These are phyloP conservation scores for Cheirogaleus medius DNA, from an alignment of 2,113 vertebrate genomes.

Conservation along the genomic window DNA sequence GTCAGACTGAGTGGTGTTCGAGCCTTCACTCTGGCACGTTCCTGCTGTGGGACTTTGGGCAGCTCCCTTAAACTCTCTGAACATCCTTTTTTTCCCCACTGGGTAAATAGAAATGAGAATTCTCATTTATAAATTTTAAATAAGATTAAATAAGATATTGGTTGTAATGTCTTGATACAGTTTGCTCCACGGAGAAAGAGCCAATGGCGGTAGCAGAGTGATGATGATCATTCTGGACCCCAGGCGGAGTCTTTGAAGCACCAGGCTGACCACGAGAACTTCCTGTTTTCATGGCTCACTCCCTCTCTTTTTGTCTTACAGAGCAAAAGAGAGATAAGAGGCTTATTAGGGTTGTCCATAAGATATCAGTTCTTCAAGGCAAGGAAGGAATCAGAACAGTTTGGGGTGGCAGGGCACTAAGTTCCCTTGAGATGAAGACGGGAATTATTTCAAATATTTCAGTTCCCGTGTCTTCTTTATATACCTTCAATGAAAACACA, in stretches of 20 bases:
- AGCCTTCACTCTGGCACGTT: not conserved
- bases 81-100: not conserved
- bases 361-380: not conserved
- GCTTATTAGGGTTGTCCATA: not conserved
- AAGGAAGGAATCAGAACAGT: not conserved
- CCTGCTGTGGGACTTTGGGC: not conserved
- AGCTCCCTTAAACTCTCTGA: not conserved
- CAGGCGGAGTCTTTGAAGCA: not conserved
- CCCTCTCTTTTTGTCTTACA: not conserved
- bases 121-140: not conserved
- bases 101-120: not conserved
- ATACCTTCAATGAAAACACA: not conserved
- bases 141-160: not conserved
- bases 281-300: not conserved
- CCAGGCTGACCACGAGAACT: not conserved
- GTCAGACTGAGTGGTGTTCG: not conserved
- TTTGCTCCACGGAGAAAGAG: not conserved
- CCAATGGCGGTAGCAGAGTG: rapidly evolving
- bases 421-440: not conserved
- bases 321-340: not conserved
- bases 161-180: not conserved
- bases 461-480: not conserved
- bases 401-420: not conserved
- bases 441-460: not conserved
- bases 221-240: not conserved